These are phyloP conservation scores for Zaprionus davidi DNA, from an alignment of 1,140 invertebrate species.

Conservation along the genomic window DNA sequence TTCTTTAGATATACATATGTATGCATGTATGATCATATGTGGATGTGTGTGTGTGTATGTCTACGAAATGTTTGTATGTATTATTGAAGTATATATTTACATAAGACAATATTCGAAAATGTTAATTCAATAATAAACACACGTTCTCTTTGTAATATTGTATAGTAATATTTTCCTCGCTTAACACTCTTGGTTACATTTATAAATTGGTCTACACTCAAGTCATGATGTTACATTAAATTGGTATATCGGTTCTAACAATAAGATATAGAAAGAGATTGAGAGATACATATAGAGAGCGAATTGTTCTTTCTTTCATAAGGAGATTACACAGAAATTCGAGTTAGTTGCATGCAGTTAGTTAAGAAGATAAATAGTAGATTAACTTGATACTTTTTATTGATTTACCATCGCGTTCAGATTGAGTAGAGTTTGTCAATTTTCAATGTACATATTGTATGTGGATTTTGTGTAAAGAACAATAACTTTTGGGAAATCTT, in stretches of 20 bases:
- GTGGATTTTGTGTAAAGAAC: not conserved
- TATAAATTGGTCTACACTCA: constrained; percentile 82
- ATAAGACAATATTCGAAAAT: constrained; percentile 74
- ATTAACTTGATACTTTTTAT: constrained; percentile 29
- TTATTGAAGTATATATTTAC: constrained; percentile 53
- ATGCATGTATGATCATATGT: constrained; percentile 30
- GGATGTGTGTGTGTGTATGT: constrained; percentile 23
- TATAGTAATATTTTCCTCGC: constrained; percentile 23
- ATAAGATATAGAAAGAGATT: constrained; percentile 28
- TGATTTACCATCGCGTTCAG: constrained; percentile 24
- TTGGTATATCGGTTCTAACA: constrained; percentile 59
- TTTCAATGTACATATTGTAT: not conserved
- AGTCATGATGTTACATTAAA: constrained; percentile 66
- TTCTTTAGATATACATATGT: constrained; percentile 33
- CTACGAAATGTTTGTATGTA: constrained; percentile 45
- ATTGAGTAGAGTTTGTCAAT: not conserved
- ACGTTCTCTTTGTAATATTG: constrained; percentile 21
- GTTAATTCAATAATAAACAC: constrained; percentile 58
- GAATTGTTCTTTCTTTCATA: constrained; percentile 36
- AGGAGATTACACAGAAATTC: constrained; percentile 76
- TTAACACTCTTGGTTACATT: constrained; percentile 49
- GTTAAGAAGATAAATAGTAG: constrained; percentile 40
- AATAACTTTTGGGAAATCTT: not conserved
- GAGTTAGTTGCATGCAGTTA: constrained; percentile 74
- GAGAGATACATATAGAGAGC: constrained; percentile 30